Percentiles rank a stretch among this genome's conserved stretches.
phyloP scores from a whole-genome alignment of 2,797 vertebrate genomes.

The Holocentrus rufus region DNA sequence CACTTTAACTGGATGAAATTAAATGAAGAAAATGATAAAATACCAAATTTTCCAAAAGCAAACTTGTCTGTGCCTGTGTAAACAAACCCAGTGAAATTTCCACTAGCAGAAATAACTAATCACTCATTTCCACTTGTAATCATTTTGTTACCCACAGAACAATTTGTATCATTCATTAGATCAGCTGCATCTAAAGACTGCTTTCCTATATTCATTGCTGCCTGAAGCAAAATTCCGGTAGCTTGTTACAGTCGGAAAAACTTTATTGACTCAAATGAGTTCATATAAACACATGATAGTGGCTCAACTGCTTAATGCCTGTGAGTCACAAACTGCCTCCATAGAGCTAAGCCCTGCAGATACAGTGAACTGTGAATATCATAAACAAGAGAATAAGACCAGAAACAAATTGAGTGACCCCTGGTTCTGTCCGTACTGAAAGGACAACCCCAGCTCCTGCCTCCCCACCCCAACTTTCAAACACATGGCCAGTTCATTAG shows the following conservation, averaged over 20 bases:
- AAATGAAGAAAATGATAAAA: no score
- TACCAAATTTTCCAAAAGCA: no score
- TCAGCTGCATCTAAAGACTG: no score
- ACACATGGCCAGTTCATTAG: conserved; percentile 37
- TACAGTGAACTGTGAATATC: background rate
- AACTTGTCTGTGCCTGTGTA: no score
- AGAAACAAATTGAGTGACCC: background rate
- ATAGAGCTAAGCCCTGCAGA: background rate
- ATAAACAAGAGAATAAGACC: background rate
- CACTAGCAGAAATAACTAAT: no score
- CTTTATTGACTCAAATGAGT: background rate
- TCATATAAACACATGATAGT: background rate
- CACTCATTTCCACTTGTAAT: no score
- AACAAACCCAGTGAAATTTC: no score
- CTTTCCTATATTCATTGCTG: no score
- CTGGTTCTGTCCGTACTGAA: background rate
- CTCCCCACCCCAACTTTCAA: conserved; percentile 6
- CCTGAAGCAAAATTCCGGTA: no score
- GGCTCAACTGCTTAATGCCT: background rate
- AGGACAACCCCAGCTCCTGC: background rate
- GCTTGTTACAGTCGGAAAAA: background rate
- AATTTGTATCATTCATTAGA: no score
- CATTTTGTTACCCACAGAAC: conserved; percentile 16
- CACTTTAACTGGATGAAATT: no score
- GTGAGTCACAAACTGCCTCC: background rate